phyloP scores from a whole-genome alignment of 2,888 invertebrate genomes.

The Gymnoscelis rufifasciata region DNA sequence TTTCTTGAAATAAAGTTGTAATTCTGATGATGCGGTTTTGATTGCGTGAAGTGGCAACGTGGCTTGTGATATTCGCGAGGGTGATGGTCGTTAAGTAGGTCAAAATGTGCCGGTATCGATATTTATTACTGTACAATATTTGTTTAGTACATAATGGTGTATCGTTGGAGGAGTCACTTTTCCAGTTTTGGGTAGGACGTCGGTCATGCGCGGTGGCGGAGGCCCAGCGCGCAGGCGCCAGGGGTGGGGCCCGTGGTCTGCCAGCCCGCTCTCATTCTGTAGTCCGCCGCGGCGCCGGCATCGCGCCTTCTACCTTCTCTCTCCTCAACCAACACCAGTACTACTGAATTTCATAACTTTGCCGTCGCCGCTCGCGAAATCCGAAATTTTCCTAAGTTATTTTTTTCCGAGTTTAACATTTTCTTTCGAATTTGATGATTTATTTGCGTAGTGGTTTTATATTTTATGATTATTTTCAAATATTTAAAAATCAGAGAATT shows the following conservation, averaged over 20 bases:
- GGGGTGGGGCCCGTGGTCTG: conserved; percentile 70
- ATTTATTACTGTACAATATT: conserved; percentile 71
- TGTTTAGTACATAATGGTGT: conserved; percentile 76
- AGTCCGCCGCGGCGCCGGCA: conserved; percentile 70
- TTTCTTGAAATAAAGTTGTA: no score
- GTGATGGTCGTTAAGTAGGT: conserved; percentile 53
- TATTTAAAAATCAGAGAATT: conserved; percentile 21
- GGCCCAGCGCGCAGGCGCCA: conserved; percentile 60
- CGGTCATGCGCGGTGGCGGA: conserved; percentile 66
- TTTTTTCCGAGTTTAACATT: conserved; percentile 44
- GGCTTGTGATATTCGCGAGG: conserved; percentile 11
- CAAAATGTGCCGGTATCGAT: conserved; percentile 55
- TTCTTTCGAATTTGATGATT: conserved; percentile 42
- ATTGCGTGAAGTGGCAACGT: conserved; percentile 22
- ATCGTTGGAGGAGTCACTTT: conserved; percentile 77
- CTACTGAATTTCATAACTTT: conserved; percentile 42
- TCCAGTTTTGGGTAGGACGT: conserved; percentile 76
- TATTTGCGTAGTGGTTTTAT: conserved; percentile 54
- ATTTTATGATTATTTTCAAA: conserved; percentile 41
- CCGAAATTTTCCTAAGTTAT: conserved; percentile 49
- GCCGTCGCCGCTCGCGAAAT: conserved; percentile 67
- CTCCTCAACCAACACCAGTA: conserved; percentile 45
- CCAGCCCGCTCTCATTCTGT: conserved; percentile 70
- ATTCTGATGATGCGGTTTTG: no score
- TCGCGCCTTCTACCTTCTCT: conserved; percentile 49